Conservation (phyloP, 2,113 vertebrate species). For the Corvus hawaiiensis region DNA sequence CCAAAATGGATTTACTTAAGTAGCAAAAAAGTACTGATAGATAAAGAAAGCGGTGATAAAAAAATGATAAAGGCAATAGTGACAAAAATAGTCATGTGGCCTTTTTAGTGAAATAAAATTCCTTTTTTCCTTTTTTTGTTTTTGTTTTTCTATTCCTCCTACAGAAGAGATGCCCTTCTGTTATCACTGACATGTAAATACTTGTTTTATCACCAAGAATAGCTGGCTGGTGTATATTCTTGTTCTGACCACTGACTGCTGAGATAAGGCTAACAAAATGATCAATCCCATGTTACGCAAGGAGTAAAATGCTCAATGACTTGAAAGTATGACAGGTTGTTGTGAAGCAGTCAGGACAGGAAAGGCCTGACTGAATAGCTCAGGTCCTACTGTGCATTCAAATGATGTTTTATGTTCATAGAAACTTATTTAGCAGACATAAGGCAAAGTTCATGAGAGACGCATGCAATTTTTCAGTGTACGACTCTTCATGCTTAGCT, state of each 20-base stretch:
- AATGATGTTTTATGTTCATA: constrained; percentile 7
- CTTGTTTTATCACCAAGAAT: constrained; percentile 15
- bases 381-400: background rate
- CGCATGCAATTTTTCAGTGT: background rate
- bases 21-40: background rate
- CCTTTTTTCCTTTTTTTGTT: background rate
- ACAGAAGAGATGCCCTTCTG: constrained; percentile 8
- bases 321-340: background rate
- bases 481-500: background rate
- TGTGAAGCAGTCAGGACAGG: background rate
- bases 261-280: constrained; percentile 9
- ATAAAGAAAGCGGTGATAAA: background rate
- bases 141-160: background rate
- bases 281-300: constrained; percentile 23
- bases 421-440: constrained; percentile 36
- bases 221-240: background rate
- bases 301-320: constrained; percentile 10
- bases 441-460: background rate
- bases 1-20: constrained; percentile 14
- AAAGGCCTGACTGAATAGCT: background rate
- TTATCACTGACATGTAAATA: constrained; percentile 45
- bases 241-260: background rate
- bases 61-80: background rate
- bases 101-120: constrained; percentile 28
- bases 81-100: background rate